Evolutionary conservation across 2,888 invertebrate genomes (phyloP).

Genomic region (Caenorhabditis japonica): DNA sequence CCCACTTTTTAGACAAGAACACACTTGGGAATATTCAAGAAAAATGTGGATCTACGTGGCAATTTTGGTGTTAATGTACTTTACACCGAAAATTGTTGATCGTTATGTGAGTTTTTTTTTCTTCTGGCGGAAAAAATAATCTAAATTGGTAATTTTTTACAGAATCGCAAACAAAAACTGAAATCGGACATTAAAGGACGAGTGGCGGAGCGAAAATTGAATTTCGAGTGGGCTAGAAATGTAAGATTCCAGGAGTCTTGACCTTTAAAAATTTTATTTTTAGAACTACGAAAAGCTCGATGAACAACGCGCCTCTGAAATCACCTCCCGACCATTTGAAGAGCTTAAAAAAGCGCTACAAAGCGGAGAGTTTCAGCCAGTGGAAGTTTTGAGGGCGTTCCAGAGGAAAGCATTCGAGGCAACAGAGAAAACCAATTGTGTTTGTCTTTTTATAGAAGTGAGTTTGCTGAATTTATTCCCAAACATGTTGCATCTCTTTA

Average conservation of each 20-base stretch:
- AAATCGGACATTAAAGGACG: constrained; percentile 20
- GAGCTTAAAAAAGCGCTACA: constrained; percentile 57
- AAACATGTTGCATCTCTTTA: no score
- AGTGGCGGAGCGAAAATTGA: constrained; percentile 18
- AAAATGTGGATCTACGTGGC: constrained; percentile 25
- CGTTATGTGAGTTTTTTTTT: constrained; percentile 24
- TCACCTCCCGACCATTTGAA: constrained; percentile 8
- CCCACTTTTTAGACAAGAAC: no score
- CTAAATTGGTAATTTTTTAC: background rate
- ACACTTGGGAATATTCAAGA: no score
- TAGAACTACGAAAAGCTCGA: constrained; percentile 35
- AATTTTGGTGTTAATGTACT: constrained; percentile 1
- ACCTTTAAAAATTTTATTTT: background rate
- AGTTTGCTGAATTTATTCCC: no score
- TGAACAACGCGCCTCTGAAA: constrained; percentile 20
- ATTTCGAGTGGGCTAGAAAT: constrained; percentile 40
- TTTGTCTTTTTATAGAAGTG: constrained; percentile 60
- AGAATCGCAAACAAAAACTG: constrained; percentile 21
- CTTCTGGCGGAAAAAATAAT: no score
- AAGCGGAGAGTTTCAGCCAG: constrained; percentile 52
- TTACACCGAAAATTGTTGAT: constrained; percentile 3
- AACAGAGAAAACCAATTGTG: constrained; percentile 67
- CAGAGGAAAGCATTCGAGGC: constrained; percentile 67
- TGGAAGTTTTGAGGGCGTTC: constrained; percentile 66
- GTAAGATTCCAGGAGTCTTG: constrained; percentile 1